Base-by-base conservation (phyloP, 2,113 vertebrate species). In the Dendropsophus ebraccatus region DNA sequence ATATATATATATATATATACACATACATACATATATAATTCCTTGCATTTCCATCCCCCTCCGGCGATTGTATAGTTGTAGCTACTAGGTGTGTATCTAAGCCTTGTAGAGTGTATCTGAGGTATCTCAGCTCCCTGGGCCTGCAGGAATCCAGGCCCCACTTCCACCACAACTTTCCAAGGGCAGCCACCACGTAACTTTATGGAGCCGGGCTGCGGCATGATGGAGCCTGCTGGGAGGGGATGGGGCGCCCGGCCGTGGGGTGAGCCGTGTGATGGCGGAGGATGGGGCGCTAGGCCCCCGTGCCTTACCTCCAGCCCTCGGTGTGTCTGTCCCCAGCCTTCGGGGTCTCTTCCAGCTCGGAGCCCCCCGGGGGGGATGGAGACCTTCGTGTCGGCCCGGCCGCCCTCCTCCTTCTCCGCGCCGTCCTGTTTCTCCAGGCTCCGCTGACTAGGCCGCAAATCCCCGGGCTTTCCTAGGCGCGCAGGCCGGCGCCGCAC, bases 381-480 rank as follows among this genome's bases (percentile, higher is more conserved):
- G 65, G 81, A 87, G 75, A 37, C 58, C 45, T 72, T 25, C 25
- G 21, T 60, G 62, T 12, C 21, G 52, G 16, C 14, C 17, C n/a
- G n/a, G n/a, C 0, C 25, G n/a, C 62, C 9, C 65, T 25, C n/a
- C 32, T 13, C 12, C 21, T n/a, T n/a, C n/a, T n/a, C 10, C 32
- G 10, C 28, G 45, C 47, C 65, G 81, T 80, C 37, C 80, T 79
- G 69, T 82, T 86, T 88, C 80, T 78, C 56, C 5, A 89, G 77
- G 37, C 91, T 85, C 11, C 87, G 49, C 87, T 88, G 28, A 85
- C 50, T 50, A 89, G 91, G 91, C 92, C 89, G 50, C 52, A 10
- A 87, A 87, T 45, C 82, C 78, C 16, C 72, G 80, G 49, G n/a
- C 85, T 60, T 73, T 69, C 81, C 58, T 73, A 78, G 2, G 49